These are phyloP conservation scores for Stenichneumon culpator DNA, from an alignment of 2,888 invertebrate species.

Conservation along the genomic window DNA sequence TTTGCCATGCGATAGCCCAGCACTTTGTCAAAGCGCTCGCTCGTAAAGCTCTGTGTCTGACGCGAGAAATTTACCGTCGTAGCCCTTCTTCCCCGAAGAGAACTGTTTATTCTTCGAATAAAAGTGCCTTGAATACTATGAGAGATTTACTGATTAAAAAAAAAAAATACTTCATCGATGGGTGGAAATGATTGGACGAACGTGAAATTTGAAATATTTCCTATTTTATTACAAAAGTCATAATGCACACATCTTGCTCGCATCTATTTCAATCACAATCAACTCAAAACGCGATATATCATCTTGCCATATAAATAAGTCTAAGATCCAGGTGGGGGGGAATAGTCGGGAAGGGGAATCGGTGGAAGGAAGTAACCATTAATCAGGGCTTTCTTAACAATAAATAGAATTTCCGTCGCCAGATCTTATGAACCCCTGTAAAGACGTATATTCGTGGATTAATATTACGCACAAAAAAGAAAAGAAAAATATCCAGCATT, in stretches of 20 bases:
- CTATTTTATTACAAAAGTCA: constrained; percentile 75
- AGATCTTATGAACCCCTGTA: constrained; percentile 81
- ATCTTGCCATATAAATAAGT: constrained; percentile 79
- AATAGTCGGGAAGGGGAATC: constrained; percentile 44
- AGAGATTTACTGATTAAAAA: constrained; percentile 28
- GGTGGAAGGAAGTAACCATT: constrained; percentile 71
- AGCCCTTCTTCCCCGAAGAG: constrained; percentile 70
- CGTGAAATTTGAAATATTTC: constrained; percentile 58
- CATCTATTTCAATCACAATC: constrained; percentile 73
- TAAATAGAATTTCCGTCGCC: constrained; percentile 69
- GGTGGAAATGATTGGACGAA: constrained; percentile 23
- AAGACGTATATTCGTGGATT: constrained; percentile 61
- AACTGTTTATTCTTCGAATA: constrained; percentile 79
- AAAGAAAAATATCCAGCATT: background rate
- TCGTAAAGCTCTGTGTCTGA: constrained; percentile 31
- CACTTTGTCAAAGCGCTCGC: constrained; percentile 69
- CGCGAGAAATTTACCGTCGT: constrained; percentile 76
- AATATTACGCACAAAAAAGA: background rate
- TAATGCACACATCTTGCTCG: constrained; percentile 73
- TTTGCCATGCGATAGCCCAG: constrained; percentile 70
- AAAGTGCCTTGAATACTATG: constrained; percentile 80
- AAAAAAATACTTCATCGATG: constrained; percentile 7
- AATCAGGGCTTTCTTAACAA: constrained; percentile 71
- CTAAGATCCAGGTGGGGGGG: constrained; percentile 51
- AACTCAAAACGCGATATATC: constrained; percentile 74